Conservation (phyloP, 2,797 vertebrate genomes). For the Borostomias antarcticus region DNA sequence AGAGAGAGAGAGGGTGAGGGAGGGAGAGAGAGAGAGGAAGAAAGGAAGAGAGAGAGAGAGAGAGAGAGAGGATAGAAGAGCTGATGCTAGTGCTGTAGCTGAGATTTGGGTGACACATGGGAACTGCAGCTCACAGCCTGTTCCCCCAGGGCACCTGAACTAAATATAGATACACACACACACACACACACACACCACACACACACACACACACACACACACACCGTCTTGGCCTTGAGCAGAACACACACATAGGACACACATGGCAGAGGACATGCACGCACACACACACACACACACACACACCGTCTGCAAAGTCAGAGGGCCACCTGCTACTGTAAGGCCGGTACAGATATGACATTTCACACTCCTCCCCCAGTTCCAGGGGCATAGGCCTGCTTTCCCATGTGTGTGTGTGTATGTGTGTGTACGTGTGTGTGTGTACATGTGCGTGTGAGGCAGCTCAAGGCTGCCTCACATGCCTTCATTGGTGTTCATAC, state of each 20-base stretch:
- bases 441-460: neutral
- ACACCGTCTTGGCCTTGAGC: too few species aligned
- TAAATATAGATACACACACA: constrained; percentile 15
- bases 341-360: constrained; percentile 3
- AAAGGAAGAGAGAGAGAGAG: neutral
- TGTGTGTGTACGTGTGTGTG: neutral
- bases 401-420: neutral
- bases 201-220: neutral
- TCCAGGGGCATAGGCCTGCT: neutral
- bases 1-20: neutral
- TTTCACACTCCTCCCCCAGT: constrained; percentile 1
- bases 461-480: too few species aligned
- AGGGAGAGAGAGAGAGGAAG: constrained; percentile 18
- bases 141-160: neutral
- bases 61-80: constrained; percentile 29
- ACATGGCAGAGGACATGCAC: neutral
- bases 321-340: neutral
- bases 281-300: neutral
- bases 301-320: neutral
- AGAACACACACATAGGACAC: neutral
- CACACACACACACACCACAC: constrained; percentile 1
- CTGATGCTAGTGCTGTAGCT: constrained; percentile 19
- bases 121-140: neutral
- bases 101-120: constrained; percentile 27
- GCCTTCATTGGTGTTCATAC: too few species aligned